Evolutionary conservation across 2,888 invertebrate species (phyloP), one percentile per base, ranked within the genome.

Genomic region (Parasteatoda lunata): DNA sequence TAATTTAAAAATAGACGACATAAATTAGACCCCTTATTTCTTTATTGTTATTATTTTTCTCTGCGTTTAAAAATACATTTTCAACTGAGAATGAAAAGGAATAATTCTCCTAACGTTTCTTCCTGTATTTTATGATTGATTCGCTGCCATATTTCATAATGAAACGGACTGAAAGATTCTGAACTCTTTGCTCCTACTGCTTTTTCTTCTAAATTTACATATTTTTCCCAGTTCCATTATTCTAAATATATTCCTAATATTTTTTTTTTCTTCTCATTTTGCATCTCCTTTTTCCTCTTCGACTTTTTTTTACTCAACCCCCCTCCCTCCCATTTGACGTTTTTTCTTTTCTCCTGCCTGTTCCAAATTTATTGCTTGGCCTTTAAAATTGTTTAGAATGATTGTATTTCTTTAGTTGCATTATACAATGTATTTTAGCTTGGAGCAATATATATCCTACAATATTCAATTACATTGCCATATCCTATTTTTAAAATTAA

Each of bases 401-500:
- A 59, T 79, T 45, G 47, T 78, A 78, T 70, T 78, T 78, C 52
- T 77, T 66, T 59, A 66, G 59, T 82, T 75, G 54, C 69, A 66
- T 68, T 84, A 72, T 72, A 45, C 52, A 45, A 47, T 48, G 52
- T 65, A 72, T 71, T 66, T 80, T 80, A 77, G 80, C 77, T 85
- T 80, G 77, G 66, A 66, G 80, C 70, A 80, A 70, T 70, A 76
- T 54, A 30, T 30, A 30, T 77, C 65, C 66, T n/a, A 54, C 80
- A 77, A 77, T 71, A 86, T 86, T 80, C 80, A 80, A 86, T 86
- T 86, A 86, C 80, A 54, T 45, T 64, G 15, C 77, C 80, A 80
- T 71, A 85, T 86, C 75, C 85, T 71, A 80, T 86, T 80, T 75
- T 59, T 49, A 47, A 85, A 86, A 86, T 86, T 86, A 86, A 86